Conservation (phyloP, 2,888 invertebrate genomes). For the Pseudanteris insignis region DNA sequence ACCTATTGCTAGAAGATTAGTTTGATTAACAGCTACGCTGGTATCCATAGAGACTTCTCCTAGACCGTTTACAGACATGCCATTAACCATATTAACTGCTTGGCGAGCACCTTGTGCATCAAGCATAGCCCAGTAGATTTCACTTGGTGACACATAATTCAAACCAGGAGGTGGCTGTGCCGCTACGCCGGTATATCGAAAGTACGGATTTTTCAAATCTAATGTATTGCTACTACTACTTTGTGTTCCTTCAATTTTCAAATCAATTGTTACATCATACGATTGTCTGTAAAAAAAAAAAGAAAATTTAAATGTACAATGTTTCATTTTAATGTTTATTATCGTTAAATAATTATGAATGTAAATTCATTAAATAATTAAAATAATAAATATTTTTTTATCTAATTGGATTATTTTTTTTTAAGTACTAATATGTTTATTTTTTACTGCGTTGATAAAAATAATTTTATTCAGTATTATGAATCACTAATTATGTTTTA, state of each 20-base stretch:
- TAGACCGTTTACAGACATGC: conserved; percentile 78
- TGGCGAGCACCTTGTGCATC: conserved; percentile 77
- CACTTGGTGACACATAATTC: conserved; percentile 90
- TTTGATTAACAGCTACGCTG: conserved; percentile 70
- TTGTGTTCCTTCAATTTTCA: conserved; percentile 88
- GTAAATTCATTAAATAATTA: too few relatives aligned
- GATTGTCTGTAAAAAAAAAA: conserved; percentile 87
- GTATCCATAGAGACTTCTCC: conserved; percentile 79
- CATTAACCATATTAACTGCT: conserved; percentile 80
- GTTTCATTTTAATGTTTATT: too few relatives aligned
- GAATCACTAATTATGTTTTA: too few relatives aligned
- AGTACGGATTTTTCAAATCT: conserved; percentile 98
- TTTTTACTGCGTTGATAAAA: too few relatives aligned
- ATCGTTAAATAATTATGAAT: too few relatives aligned
- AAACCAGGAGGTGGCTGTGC: conserved; percentile 93
- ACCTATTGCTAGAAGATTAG: conserved; percentile 65
- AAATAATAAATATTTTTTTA: too few relatives aligned
- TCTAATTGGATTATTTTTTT: too few relatives aligned
- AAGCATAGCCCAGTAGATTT: conserved; percentile 88
- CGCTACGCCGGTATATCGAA: conserved; percentile 93
- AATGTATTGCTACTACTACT: conserved; percentile 86
- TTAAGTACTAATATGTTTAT: too few relatives aligned
- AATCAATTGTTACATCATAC: conserved; percentile 97
- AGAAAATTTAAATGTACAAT: too few relatives aligned
- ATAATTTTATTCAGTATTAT: too few relatives aligned